Base-by-base conservation (phyloP, 2,888 invertebrate genomes). In the Cataglyphis livida region DNA sequence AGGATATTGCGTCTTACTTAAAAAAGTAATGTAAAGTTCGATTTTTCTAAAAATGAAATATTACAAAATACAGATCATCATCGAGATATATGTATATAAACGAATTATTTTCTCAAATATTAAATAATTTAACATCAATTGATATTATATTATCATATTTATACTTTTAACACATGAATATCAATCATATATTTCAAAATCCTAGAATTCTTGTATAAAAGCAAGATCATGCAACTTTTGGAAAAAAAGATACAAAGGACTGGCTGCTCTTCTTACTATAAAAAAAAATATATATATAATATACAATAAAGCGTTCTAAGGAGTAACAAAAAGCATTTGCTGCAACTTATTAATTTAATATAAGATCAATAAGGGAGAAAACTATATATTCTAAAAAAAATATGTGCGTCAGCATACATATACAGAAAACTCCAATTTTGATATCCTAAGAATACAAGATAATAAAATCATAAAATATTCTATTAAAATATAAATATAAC, bases 371-470 rank as follows among this genome's bases (percentile, higher is more conserved):
- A 61, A 48, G 6, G 7, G 32, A 35, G 32, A 35, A 6, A 35
- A 35, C 6, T 35, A 51, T 51, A 51, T n/a, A n/a, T 71, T 59
- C n/a, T 28, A 66, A 48, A 64, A 38, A 54, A 75, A 32, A 35
- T 28, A 32, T 48, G 35, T 54, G 28, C 51, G 15, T 75, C 9
- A 7, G 70, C 28, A 57, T 61, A 66, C 12, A 61, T 70, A 61
- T 70, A 61, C 44, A 68, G 18, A 79, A 83, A 84, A 82, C 82
- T 84, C 28, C 81, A 84, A 81, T 82, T 81, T 84, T 70, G 87
- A 73, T 28, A 91, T 91, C 88, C 85, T 83, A 87, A 90, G 89
- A 91, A 91, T 89, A 87, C 82, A 89, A 87, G 84, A 90, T 59
- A 57, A 57, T 41, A 32, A 71, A 51, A 84, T 62, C 28, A 64